Percentiles rank a stretch among this genome's conserved stretches.
Evolutionary conservation across 2,888 invertebrate genomes (phyloP).

Genomic region (Lucinisca nassula): DNA sequence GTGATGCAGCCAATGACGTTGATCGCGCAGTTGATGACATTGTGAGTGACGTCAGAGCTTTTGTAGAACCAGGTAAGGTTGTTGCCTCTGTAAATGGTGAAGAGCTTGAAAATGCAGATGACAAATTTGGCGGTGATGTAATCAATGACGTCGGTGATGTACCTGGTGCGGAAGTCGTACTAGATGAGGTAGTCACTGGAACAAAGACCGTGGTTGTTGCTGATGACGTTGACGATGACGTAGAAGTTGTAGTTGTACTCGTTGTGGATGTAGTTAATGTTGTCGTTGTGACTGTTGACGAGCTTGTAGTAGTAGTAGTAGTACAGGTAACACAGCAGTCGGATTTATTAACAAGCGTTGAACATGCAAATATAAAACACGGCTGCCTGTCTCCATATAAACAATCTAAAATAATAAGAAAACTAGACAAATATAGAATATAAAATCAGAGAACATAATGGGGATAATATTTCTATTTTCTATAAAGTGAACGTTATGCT

Average conservation of each 20-base stretch:
- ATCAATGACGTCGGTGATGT: background rate
- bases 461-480: background rate
- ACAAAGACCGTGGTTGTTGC: background rate
- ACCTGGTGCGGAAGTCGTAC: background rate
- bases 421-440: background rate
- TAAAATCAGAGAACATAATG: background rate
- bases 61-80: too few relatives aligned
- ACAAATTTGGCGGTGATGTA: too few relatives aligned
- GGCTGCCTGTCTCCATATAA: conserved; percentile 14
- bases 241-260: background rate
- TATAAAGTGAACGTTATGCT: background rate
- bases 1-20: too few relatives aligned
- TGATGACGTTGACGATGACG: conserved; percentile 13
- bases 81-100: background rate
- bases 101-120: background rate
- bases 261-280: background rate
- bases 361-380: background rate
- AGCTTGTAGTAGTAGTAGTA: background rate
- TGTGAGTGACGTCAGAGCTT: background rate
- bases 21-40: background rate
- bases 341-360: background rate
- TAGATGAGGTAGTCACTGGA: conserved; percentile 1
- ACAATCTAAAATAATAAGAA: conserved; percentile 4
- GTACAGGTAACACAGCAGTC: conserved; percentile 25
- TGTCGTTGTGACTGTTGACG: conserved; percentile 14